A percentile compares a stretch with the other conserved stretches of the same genome.
phyloP scores from a whole-genome alignment of 2,888 invertebrate genomes.

The Adelphocoris suturalis region DNA sequence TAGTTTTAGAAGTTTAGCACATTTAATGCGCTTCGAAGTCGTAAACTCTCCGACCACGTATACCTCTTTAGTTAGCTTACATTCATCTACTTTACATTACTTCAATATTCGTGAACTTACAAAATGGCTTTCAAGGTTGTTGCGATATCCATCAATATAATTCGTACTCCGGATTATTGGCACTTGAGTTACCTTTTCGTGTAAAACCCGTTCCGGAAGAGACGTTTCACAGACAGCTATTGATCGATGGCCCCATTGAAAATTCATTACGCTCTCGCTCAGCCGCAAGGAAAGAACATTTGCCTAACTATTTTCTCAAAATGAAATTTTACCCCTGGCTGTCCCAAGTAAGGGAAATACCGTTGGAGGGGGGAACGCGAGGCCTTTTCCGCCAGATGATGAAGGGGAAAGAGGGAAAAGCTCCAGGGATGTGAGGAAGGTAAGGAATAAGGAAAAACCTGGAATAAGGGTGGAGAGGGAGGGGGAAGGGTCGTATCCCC shows the following conservation, averaged over 20 bases:
- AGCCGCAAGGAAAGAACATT: background rate
- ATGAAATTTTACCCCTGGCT: conserved; percentile 13
- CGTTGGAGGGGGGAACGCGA: background rate
- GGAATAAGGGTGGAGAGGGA: background rate
- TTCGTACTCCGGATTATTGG: background rate
- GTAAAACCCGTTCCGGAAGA: background rate
- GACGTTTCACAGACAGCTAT: conserved; percentile 7
- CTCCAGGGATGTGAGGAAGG: conserved; percentile 6
- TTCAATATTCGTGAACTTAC: too few relatives aligned
- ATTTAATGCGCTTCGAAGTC: too few relatives aligned
- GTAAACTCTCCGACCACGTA: too few relatives aligned
- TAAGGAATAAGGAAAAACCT: background rate
- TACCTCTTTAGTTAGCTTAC: too few relatives aligned
- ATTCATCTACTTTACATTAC: too few relatives aligned
- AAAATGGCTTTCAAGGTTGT: background rate
- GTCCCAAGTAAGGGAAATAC: background rate
- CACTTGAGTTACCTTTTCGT: background rate
- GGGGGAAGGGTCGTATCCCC: conserved; percentile 29
- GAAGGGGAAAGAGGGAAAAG: conserved; percentile 32
- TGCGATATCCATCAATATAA: background rate
- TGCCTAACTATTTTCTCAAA: conserved; percentile 53
- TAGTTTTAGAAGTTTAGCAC: too few relatives aligned
- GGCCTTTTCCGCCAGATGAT: background rate
- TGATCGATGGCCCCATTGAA: conserved; percentile 46
- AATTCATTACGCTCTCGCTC: conserved; percentile 43